phyloP scores from a whole-genome alignment of 2,113 vertebrate genomes.

The Nematolebias whitei region DNA sequence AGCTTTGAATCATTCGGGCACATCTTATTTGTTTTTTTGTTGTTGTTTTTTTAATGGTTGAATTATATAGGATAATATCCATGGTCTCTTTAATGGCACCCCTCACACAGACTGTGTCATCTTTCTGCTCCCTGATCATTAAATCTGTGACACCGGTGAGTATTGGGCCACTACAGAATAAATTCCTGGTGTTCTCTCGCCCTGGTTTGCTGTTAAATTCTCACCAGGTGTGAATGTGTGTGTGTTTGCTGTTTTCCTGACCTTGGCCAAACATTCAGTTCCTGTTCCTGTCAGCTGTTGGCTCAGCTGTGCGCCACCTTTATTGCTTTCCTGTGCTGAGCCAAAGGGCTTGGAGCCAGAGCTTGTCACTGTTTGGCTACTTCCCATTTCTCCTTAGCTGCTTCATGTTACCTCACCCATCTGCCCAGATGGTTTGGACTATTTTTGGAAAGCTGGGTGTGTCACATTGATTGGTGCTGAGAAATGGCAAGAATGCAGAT shows the following conservation, averaged over 20 bases:
- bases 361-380: conserved; percentile 19
- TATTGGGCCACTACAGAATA: conserved; percentile 23
- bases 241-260: conserved; percentile 44
- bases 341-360: conserved; percentile 54
- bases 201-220: conserved; percentile 30
- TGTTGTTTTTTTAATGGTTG: conserved; percentile 9
- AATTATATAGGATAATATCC: conserved; percentile 14
- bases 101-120: neutral
- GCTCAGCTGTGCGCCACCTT: conserved; percentile 63
- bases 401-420: conserved; percentile 33
- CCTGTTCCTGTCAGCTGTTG: conserved; percentile 71
- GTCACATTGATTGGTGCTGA: neutral
- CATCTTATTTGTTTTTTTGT: conserved; percentile 5
- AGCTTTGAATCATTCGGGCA: neutral
- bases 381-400: conserved; percentile 37
- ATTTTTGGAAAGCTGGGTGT: neutral
- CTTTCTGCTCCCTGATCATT: conserved; percentile 24
- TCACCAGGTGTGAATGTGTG: neutral
- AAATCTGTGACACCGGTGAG: conserved; percentile 31
- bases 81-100: conserved; percentile 6
- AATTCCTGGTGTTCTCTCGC: conserved; percentile 47
- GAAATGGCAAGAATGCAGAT: neutral
- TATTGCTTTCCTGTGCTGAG: conserved; percentile 48
- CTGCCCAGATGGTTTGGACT: conserved; percentile 28
- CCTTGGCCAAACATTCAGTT: conserved; percentile 66